Percentiles rank a stretch among this genome's conserved stretches.
phyloP scores from a whole-genome alignment of 2,888 invertebrate genomes.

The Pomacea canaliculata region DNA sequence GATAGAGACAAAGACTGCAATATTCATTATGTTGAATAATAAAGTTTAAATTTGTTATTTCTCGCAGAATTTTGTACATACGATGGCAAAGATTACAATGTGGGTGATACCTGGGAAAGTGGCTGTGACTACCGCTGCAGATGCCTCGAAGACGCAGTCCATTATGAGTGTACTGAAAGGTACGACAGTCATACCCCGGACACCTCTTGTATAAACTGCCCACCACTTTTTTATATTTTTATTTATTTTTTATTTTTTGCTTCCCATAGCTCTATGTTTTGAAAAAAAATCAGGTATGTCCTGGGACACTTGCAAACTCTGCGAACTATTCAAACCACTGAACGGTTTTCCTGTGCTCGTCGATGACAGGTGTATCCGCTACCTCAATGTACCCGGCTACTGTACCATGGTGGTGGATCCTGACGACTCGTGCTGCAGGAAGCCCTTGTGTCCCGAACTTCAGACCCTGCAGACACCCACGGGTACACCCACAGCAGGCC shows the following conservation, averaged over 20 bases:
- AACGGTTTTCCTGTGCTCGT: no score
- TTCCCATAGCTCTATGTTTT: no score
- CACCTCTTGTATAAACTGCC: no score
- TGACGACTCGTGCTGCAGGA: constrained; percentile 53
- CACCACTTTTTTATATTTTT: no score
- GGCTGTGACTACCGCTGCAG: constrained; percentile 52
- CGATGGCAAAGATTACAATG: constrained; percentile 41
- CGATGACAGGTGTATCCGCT: constrained; percentile 45
- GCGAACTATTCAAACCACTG: no score
- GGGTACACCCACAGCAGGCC: constrained; percentile 12
- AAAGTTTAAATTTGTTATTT: no score
- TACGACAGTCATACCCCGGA: constrained; percentile 24
- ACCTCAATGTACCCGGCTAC: constrained; percentile 47
- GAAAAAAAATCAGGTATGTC: no score
- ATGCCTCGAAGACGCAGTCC: constrained; percentile 50
- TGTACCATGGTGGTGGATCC: constrained; percentile 54
- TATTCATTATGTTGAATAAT: no score
- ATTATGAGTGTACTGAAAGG: constrained; percentile 52
- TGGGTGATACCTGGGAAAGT: constrained; percentile 50
- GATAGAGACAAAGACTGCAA: no score
- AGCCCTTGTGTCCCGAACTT: constrained; percentile 35
- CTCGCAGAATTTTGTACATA: constrained; percentile 45
- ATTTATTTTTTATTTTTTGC: no score
- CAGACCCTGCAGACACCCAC: constrained; percentile 22
- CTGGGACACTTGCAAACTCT: no score